Evolutionary conservation across 2,797 vertebrate species (phyloP), one percentile per base, ranked within the genome.

Genomic region (Rhadinocentrus ornatus): DNA sequence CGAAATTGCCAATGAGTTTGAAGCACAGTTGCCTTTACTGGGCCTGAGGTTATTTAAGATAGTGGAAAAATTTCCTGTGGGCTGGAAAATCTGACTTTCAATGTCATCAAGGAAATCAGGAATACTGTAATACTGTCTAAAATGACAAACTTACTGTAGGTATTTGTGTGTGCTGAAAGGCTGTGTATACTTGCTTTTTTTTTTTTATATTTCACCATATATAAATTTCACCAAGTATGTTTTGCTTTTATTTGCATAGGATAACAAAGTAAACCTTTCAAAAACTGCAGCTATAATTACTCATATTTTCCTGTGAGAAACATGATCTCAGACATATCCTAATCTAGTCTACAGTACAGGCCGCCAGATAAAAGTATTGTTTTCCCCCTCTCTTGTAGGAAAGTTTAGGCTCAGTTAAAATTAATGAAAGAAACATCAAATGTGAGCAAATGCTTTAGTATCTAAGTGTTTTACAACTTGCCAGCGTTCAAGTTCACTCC

Each of bases 381-480:
- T 62, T 4, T 61, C 11, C 34, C 26, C 31, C 41, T 58, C 13
- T 58, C 13, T 20, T 2, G 37, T 18, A 9, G 50, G 61, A 62
- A 69, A 76, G 59, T 70, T 80, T 58, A 52, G 37, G 69, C 22
- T 52, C 22, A 52, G 66, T 57, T 75, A 31, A 66, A 81, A 78
- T 73, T 1, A 76, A 76, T 69, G 56, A 59, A 44, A 71, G 58
- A 37, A 22, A 64, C 70, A 63, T 77, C 15, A 56, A 72, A 66
- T 56, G 16, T 78, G 62, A 73, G 52, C 3, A 22, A 75, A 70
- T 20, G 58, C 34, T 71, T 85, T 69, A 71, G 73, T 62, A 74
- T 78, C 18, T 9, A 50, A 10, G 18, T 71, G 57, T 69, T 82
- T 75, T 72, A 79, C 71, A 71, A 69, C 55, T 41, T 34, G 31